Evolutionary conservation across 2,113 vertebrate species (phyloP), one percentile per base, ranked within the genome.

Genomic region (Astur gentilis): DNA sequence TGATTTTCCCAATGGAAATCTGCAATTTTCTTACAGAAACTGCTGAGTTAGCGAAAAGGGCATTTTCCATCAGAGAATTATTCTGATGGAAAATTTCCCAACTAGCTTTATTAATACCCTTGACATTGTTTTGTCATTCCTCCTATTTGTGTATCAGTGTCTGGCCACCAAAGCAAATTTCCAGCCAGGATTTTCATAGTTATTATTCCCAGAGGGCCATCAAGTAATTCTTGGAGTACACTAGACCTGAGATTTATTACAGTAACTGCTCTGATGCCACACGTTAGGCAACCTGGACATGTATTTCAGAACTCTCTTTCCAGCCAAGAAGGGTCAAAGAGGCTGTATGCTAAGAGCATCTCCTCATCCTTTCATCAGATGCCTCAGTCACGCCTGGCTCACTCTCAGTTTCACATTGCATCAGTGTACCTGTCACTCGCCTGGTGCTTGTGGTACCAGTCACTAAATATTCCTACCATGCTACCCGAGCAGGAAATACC

Each of bases 81-180:
- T 95, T 95, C 89, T 87, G 87, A 96, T 95, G 89, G 82, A 97
- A 93, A 93, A 93, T 96, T 97, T 97, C 91, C 87, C 87, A 95
- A 95, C 93, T 58, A 55, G 42, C 89, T 96, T 93, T 94, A 96
- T 94, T 96, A 96, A 96, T 91, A 96, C 94, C 94, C 87, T 95
- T 97, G 93, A 97, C 96, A 97, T 80, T 91, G 91, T 97, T 97
- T 96, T 97, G 96, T 90, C 91, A 95, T 94, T 90, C 25, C 78
- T 91, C 82, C 84, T 94, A 93, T 88, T 96, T 95, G 75, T 91
- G 38, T 92, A 97, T 95, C 89, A 93, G 64, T 78, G 71, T 83
- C 78, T 96, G 89, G 78, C 82, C 93, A 96, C 84, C 49, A 19
- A 73, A 96, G 38, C 62, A 87, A 54, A 93, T 83, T 94, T 97